phyloP scores from a whole-genome alignment of 2,888 invertebrate species.

The Acrocyrtus sp. region DNA sequence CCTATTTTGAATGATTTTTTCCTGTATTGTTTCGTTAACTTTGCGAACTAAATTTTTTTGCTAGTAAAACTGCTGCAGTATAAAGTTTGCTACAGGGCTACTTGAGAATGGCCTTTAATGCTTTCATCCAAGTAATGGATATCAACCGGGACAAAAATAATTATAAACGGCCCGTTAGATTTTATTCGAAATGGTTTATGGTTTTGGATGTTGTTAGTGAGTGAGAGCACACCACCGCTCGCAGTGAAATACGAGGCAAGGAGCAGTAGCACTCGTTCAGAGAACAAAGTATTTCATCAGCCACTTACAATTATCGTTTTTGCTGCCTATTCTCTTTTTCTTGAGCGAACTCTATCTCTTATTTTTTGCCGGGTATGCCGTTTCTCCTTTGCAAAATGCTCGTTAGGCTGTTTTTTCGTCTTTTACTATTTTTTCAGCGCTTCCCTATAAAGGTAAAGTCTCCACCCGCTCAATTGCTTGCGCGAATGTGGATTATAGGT shows the following conservation, averaged over 20 bases:
- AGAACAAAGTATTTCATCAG: not conserved
- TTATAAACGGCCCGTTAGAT: constrained; percentile 51
- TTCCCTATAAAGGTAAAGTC: too few species aligned
- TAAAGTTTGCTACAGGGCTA: not conserved
- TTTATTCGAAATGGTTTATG: constrained; percentile 55
- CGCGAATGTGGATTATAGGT: constrained; percentile 24
- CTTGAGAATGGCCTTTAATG: not conserved
- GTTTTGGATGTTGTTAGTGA: constrained; percentile 40
- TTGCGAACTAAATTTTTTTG: not conserved
- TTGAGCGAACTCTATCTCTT: constrained; percentile 9
- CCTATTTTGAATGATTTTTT: too few species aligned
- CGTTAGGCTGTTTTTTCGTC: constrained; percentile 11
- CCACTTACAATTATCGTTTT: constrained; percentile 9
- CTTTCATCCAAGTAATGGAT: constrained; percentile 8
- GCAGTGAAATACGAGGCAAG: too few species aligned
- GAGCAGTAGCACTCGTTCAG: too few species aligned
- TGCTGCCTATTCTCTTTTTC: not conserved
- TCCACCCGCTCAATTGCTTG: too few species aligned
- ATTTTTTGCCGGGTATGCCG: too few species aligned
- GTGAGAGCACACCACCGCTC: too few species aligned
- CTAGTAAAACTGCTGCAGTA: not conserved
- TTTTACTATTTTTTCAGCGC: constrained; percentile 10
- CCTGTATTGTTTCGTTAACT: too few species aligned
- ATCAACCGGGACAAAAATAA: constrained; percentile 48
- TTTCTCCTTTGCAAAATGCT: too few species aligned